Evolutionary conservation across 2,888 invertebrate species (phyloP).

Genomic region (Digitonthophagus gazella): DNA sequence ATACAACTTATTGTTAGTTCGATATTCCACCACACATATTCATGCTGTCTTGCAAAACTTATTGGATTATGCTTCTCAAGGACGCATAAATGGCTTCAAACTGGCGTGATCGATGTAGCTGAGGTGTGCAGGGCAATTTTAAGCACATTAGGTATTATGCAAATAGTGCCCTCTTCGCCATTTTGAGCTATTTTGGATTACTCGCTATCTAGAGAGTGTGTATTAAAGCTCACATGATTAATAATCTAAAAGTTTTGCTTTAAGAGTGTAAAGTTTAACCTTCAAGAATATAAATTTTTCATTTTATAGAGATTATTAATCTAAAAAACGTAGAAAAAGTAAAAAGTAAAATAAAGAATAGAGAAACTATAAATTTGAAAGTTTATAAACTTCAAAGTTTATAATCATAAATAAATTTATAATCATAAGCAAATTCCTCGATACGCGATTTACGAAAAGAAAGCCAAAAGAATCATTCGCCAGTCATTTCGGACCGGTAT

Average conservation of each 20-base stretch:
- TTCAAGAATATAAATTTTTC: background rate
- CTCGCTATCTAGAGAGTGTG: background rate
- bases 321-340: background rate
- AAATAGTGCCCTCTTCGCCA: background rate
- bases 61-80: background rate
- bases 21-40: background rate
- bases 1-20: background rate
- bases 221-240: background rate
- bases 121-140: background rate
- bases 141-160: background rate
- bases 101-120: background rate
- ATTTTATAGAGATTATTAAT: background rate
- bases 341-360: background rate
- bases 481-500: conserved; percentile 19
- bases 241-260: background rate
- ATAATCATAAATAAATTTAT: background rate
- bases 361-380: conserved; percentile 6
- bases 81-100: background rate
- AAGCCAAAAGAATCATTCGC: conserved; percentile 3
- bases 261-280: background rate
- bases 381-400: background rate
- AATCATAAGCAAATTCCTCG: too few relatives aligned
- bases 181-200: background rate
- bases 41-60: background rate
- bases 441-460: too few relatives aligned